These are phyloP conservation scores for Cabera pusaria DNA, from an alignment of 2,888 invertebrate genomes.

Conservation along the genomic window DNA sequence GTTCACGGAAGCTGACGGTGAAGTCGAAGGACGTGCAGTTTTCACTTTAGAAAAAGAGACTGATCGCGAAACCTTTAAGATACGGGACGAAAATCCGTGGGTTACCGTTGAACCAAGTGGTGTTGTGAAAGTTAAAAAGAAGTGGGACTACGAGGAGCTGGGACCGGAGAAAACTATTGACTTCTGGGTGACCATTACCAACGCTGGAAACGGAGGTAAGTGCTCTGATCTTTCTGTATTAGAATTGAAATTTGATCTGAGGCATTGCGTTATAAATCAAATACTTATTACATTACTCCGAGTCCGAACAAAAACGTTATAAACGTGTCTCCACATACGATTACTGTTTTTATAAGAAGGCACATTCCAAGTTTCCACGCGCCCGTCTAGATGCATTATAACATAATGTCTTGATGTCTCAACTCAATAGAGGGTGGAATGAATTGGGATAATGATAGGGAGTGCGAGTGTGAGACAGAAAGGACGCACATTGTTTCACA, in stretches of 20 bases:
- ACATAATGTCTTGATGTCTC: conserved; percentile 52
- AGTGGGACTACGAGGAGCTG: conserved; percentile 98
- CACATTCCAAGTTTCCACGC: conserved; percentile 12
- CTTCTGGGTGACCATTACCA: conserved; percentile 97
- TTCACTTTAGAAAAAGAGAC: conserved; percentile 96
- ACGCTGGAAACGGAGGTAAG: conserved; percentile 94
- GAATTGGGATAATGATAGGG: conserved; percentile 60
- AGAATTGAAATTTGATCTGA: background rate
- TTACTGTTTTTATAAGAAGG: conserved; percentile 1
- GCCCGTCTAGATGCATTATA: conserved; percentile 20
- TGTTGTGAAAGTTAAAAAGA: conserved; percentile 96
- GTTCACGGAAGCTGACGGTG: conserved; percentile 95
- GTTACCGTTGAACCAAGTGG: conserved; percentile 96
- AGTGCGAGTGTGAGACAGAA: conserved; percentile 31
- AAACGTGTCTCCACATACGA: background rate
- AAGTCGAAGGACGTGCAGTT: conserved; percentile 93
- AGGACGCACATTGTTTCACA: conserved; percentile 15
- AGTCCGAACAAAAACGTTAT: background rate
- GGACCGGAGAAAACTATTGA: conserved; percentile 97
- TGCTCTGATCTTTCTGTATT: conserved; percentile 31
- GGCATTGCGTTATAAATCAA: conserved; percentile 25
- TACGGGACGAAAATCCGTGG: conserved; percentile 97
- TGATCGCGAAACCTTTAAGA: conserved; percentile 95
- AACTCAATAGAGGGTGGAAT: conserved; percentile 58
- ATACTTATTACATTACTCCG: too few relatives aligned